phyloP scores from a whole-genome alignment of 2,888 invertebrate genomes.

The Mylabris sibirica region DNA sequence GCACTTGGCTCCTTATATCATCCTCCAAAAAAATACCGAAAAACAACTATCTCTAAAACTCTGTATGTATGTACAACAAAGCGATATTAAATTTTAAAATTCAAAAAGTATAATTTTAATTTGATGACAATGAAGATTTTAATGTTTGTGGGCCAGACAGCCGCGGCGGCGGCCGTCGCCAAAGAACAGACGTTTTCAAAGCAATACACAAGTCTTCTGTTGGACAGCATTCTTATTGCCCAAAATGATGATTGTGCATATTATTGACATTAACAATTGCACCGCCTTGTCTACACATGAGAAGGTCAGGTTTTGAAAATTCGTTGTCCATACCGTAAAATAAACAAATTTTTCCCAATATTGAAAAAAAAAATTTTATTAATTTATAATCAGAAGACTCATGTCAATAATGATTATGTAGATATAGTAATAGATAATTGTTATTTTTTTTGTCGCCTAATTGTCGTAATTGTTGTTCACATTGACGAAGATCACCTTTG shows the following conservation, averaged over 20 bases:
- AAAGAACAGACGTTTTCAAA: slow-evolving; percentile 37
- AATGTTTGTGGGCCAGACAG: slow-evolving; percentile 26
- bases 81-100: neutral
- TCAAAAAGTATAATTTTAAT: slow-evolving; percentile 7
- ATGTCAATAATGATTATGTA: neutral
- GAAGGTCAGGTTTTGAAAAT: slow-evolving; percentile 56
- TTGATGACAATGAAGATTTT: slow-evolving; percentile 41
- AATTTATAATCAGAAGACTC: neutral
- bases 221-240: slow-evolving; percentile 56
- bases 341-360: neutral
- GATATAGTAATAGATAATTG: neutral
- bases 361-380: neutral
- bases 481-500: slow-evolving; percentile 25
- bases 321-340: slow-evolving; percentile 47
- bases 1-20: no score
- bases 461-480: neutral
- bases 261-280: slow-evolving; percentile 60
- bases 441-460: neutral
- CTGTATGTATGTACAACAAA: no score
- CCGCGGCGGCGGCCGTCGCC: slow-evolving; percentile 40
- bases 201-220: slow-evolving; percentile 46
- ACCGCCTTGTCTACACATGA: slow-evolving; percentile 52
- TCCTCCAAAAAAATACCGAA: no score
- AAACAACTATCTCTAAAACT: no score
- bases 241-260: slow-evolving; percentile 59